Evolutionary conservation across 64 coral and sea anemone genomes (phyloP).

Genomic region (Astreopora myriophthalma): DNA sequence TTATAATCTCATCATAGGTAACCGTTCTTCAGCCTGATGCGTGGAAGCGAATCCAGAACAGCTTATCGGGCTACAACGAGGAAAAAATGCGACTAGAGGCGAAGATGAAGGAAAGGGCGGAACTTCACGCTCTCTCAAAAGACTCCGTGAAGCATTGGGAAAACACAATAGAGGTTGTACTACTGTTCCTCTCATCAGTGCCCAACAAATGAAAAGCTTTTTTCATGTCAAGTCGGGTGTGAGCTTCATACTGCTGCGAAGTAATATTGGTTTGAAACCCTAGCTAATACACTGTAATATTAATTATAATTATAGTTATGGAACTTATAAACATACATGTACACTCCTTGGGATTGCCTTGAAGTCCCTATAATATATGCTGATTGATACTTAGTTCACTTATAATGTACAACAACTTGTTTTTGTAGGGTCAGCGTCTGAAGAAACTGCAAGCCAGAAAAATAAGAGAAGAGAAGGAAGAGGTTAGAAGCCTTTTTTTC

Average conservation of each 20-base stretch:
- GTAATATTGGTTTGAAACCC: too few relatives aligned
- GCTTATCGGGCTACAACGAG: slow-evolving; percentile 91
- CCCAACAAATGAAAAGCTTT: too few relatives aligned
- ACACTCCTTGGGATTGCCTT: too few relatives aligned
- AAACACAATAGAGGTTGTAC: slow-evolving; percentile 93
- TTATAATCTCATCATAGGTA: slow-evolving; percentile 34
- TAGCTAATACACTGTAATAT: too few relatives aligned
- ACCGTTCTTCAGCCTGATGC: slow-evolving; percentile 89
- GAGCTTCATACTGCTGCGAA: too few relatives aligned
- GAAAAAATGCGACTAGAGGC: slow-evolving; percentile 79
- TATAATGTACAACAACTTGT: neutral
- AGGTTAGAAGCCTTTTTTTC: slow-evolving; percentile 52
- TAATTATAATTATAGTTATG: too few relatives aligned
- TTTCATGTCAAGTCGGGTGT: too few relatives aligned
- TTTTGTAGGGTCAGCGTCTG: slow-evolving; percentile 82
- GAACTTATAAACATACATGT: too few relatives aligned
- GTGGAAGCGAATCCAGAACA: slow-evolving; percentile 96
- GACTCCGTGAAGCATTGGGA: slow-evolving; percentile 95
- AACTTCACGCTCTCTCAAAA: slow-evolving; percentile 80
- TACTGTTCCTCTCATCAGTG: too few relatives aligned
- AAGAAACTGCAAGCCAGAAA: slow-evolving; percentile 94
- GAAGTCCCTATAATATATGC: too few relatives aligned
- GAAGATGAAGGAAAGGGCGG: slow-evolving; percentile 77
- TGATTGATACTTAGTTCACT: too few relatives aligned
- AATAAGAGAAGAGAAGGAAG: slow-evolving; percentile 94